Base-by-base conservation (phyloP, 1,140 invertebrate species). In the Sminthurinus signatus region DNA sequence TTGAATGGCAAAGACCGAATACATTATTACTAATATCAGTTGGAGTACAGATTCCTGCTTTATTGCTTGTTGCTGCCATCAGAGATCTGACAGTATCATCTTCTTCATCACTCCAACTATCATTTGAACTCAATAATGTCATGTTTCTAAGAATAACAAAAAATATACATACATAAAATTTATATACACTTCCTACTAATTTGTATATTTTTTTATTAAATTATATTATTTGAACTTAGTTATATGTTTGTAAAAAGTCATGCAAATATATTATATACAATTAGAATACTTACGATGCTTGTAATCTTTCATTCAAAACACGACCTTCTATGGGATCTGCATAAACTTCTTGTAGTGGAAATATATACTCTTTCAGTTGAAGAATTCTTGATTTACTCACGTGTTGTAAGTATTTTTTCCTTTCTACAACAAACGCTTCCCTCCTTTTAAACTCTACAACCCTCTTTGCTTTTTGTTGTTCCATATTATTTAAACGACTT, bases 21-120 rank as follows among this genome's bases (percentile, higher is more conserved):
- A 78, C 80, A 75, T 81, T 83, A 65, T 84, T 82, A 61, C 82
- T 82, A 71, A 86, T 83, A 57, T 64, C 64, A 28, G 23, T 57
- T 82, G 82, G 29, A 87, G 86, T 65, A 83, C 32, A 36, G 15
- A 36, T 66, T 83, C 80, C 44, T 89, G 81, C 68, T 87, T 88
- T 17, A 85, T 84, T 14, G 85, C 88, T 74, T 83, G 84, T 84
- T 21, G 88, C 88, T 75, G 90, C 88, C 14, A 86, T 85, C 60
- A 90, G 76, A 12, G 85, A 86, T 72, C 79, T 84, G 25, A 84
- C 83, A 29, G 85, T 86, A 67, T 82, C 81, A 76, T 85, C 82
- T 69, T 78, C 74, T 76, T 81, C 78, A 76, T 81, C 79, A 76
- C 79, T 63, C 58, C 32, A 57, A 17, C 55, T 27, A 51, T 52